A percentile compares a stretch with the other conserved stretches of the same genome.
Conservation (phyloP, 2,113 vertebrate genomes). For the Alouatta palliata region DNA sequence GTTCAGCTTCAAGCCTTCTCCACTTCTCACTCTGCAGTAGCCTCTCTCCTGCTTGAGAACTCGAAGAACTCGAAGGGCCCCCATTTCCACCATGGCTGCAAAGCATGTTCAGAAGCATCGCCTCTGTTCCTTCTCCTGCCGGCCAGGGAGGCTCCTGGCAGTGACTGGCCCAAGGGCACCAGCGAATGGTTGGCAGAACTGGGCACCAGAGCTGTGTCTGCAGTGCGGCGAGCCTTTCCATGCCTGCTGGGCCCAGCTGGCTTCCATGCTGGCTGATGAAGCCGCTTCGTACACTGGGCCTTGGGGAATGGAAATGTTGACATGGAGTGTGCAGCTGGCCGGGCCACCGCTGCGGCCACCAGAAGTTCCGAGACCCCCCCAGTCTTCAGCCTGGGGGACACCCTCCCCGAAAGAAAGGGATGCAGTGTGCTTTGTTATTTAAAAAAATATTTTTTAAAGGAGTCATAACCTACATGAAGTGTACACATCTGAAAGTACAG, state of each 20-base stretch:
- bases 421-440: background rate
- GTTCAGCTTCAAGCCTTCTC: background rate
- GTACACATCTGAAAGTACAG: accelerated
- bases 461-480: background rate
- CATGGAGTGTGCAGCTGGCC: background rate
- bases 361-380: background rate
- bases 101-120: background rate
- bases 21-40: background rate
- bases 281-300: accelerated
- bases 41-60: background rate
- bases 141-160: background rate
- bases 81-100: background rate
- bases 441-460: background rate
- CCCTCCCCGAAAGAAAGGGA: background rate
- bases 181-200: background rate
- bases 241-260: background rate
- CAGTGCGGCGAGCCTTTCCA: background rate
- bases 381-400: background rate
- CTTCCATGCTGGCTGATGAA: background rate
- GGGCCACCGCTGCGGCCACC: background rate
- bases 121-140: background rate
- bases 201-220: background rate
- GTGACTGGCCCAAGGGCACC: accelerated
- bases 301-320: constrained; percentile 50
- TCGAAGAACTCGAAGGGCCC: background rate